phyloP scores from a whole-genome alignment of 2,888 invertebrate genomes.

The Hetaerina titia region DNA sequence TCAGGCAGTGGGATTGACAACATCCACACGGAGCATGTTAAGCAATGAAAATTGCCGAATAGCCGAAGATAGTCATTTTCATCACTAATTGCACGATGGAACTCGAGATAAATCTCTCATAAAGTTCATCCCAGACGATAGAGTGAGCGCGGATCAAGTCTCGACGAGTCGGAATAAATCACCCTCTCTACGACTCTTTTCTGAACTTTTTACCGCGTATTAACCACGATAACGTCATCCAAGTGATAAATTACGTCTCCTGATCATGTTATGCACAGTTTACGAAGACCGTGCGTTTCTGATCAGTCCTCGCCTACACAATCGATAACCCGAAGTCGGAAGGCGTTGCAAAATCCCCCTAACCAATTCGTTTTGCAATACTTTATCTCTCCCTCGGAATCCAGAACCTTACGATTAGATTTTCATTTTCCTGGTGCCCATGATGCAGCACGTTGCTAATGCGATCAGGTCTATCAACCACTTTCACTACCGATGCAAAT shows the following conservation, averaged over 20 bases:
- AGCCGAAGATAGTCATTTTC: not conserved
- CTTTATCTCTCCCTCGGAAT: not conserved
- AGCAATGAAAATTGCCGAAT: not conserved
- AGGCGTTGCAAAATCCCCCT: not conserved
- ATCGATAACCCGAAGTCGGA: not conserved
- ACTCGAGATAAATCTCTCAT: not conserved
- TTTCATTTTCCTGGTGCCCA: not conserved
- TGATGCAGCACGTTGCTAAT: not conserved
- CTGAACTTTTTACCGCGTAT: too few species aligned
- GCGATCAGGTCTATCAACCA: not conserved
- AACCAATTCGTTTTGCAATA: not conserved
- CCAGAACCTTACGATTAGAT: not conserved
- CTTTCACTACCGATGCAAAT: slow-evolving; percentile 1
- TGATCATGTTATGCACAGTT: not conserved
- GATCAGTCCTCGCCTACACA: not conserved
- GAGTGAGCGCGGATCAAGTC: not conserved
- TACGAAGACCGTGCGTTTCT: not conserved
- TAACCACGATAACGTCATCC: not conserved
- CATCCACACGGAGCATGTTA: not conserved
- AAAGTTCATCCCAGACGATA: not conserved
- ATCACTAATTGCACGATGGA: not conserved
- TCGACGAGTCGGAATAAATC: not conserved
- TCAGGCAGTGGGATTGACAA: too few species aligned
- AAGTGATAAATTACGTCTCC: not conserved
- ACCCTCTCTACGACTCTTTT: not conserved